Percentiles rank a stretch among this genome's conserved stretches.
These are phyloP conservation scores for Mellivora capensis DNA, from an alignment of 2,113 vertebrate species.

Conservation along the genomic window DNA sequence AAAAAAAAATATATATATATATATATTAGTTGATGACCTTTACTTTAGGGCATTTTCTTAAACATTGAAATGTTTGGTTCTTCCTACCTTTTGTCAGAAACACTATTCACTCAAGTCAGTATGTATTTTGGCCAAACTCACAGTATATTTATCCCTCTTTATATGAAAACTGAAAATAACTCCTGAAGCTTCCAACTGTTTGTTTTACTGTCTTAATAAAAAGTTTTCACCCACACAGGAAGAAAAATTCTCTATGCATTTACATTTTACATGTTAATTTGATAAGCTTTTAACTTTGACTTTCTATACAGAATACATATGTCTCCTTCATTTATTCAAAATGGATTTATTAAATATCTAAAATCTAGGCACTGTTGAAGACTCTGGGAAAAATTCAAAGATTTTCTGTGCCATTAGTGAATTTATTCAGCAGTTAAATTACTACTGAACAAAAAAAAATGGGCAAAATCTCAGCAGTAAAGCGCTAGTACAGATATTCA, in stretches of 20 bases:
- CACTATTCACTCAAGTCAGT: background rate
- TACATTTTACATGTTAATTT: background rate
- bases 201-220: background rate
- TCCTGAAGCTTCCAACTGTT: background rate
- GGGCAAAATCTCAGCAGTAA: background rate
- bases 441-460: background rate
- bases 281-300: background rate
- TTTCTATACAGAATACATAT: background rate
- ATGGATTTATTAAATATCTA: background rate
- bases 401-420: background rate
- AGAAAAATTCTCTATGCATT: background rate
- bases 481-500: background rate
- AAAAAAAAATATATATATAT: too few relatives aligned
- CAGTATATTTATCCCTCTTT: background rate
- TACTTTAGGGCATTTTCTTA: background rate
- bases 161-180: background rate
- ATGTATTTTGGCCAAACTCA: background rate
- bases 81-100: background rate
- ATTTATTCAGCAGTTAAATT: background rate
- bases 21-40: background rate
- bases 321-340: background rate
- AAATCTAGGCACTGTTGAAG: background rate
- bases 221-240: background rate
- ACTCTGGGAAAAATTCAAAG: background rate
- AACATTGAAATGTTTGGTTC: background rate